Evolutionary conservation across 2,888 invertebrate genomes (phyloP), one percentile per base, ranked within the genome.

Genomic region (Catonia carolina): DNA sequence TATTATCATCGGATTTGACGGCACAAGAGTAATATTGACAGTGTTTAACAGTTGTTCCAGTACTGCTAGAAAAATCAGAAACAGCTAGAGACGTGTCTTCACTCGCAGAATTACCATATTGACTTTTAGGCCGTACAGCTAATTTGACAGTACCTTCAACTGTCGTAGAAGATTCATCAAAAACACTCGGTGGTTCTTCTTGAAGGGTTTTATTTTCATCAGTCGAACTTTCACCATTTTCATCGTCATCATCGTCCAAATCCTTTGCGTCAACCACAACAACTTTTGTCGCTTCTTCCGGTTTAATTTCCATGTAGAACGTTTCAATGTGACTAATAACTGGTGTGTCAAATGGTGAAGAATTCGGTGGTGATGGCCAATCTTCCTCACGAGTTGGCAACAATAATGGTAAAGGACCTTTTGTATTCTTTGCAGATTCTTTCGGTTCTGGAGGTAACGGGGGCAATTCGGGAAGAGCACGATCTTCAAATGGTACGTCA

Each of bases 11-110:
- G 33, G 62, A 64, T 60, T 64, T 65, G 3, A 64, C 64, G 17
- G 63, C 58, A 41, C 62, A 62, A 7, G 61, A 62, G 53, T 63
- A 62, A 49, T 61, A 61, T 14, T 61, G 61, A 47, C 63, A 63
- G 74, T 67, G 89, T 69, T 89, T 85, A 1, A 85, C 81, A 1
- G 89, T 89, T 0, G 89, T 89, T 64, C 87, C 89, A 0, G 89
- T 89, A 52, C 89, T 89, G 35, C 89, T 89, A 0, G 89, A 89
- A 89, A 89, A 90, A 68, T 91, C 90, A 2, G 89, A 89, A 67
- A 90, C 74, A 15, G 89, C 89, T 69, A 89, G 84, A 0, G 90
- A 90, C 0, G 90, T 90, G 67, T 90, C 90, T 72, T 90, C 89
- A 5, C 89, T 89, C 85, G 66, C 88, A 85, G 64, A 89, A 86